A percentile compares a stretch with the other conserved stretches of the same genome.
Evolutionary conservation across 2,888 invertebrate species (phyloP).

Genomic region (Odontothrips loti): DNA sequence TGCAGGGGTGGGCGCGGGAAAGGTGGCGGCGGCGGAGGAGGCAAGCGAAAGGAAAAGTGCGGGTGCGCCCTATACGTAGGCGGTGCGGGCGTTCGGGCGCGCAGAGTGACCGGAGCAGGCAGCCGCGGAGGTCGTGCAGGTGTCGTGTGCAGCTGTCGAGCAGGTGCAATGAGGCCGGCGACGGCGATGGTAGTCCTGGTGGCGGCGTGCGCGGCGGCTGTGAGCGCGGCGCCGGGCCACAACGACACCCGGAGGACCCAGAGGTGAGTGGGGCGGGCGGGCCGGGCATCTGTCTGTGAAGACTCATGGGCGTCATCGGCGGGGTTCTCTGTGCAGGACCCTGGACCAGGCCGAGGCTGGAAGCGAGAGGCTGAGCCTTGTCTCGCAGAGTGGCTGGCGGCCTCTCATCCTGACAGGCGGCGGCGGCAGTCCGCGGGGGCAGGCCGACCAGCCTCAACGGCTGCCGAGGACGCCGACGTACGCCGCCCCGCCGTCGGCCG

Average conservation of each 20-base stretch:
- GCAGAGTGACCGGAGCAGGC: not conserved
- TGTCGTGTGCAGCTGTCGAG: too few relatives aligned
- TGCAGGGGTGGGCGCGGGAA: not conserved
- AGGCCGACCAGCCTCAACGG: not conserved
- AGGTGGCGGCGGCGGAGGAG: not conserved
- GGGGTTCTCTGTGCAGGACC: not conserved
- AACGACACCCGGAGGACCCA: not conserved
- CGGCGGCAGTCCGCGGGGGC: not conserved
- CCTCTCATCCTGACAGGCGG: not conserved
- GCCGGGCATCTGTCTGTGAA: not conserved
- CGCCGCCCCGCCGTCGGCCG: not conserved
- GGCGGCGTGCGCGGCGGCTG: not conserved
- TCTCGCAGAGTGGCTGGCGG: not conserved
- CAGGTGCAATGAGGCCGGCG: not conserved
- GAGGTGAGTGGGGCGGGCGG: not conserved
- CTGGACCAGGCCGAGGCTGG: not conserved
- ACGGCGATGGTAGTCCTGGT: not conserved
- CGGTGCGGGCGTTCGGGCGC: not conserved
- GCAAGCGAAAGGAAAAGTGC: conserved; percentile 1
- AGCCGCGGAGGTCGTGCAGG: not conserved
- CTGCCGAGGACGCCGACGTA: not conserved
- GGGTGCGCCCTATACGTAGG: not conserved
- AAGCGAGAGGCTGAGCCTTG: not conserved
- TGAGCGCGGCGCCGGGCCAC: not conserved
- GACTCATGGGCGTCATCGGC: not conserved